These are phyloP conservation scores for Elegia similella DNA, from an alignment of 2,888 invertebrate genomes.

Conservation along the genomic window DNA sequence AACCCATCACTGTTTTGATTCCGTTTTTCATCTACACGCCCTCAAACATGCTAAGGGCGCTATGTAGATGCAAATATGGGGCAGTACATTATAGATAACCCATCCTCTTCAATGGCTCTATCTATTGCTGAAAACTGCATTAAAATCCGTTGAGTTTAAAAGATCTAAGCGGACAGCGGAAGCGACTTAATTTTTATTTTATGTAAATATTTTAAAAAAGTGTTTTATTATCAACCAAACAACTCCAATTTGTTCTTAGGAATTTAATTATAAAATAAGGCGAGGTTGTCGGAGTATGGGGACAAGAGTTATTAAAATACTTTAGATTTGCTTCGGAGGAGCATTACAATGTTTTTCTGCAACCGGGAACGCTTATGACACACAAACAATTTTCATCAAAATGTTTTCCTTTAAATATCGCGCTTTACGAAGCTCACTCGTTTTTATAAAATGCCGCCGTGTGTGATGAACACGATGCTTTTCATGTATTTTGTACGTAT, in stretches of 20 bases:
- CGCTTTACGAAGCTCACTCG: not conserved
- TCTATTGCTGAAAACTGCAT: no score
- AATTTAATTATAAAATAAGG: conserved; percentile 43
- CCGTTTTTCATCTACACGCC: no score
- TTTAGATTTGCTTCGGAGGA: conserved; percentile 42
- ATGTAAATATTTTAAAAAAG: no score
- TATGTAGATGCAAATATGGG: no score
- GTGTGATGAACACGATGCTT: not conserved
- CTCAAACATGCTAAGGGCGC: no score
- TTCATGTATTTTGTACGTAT: not conserved
- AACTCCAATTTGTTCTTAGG: conserved; percentile 30
- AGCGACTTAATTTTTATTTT: no score
- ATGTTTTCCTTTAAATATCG: conserved; percentile 36
- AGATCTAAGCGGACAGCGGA: no score
- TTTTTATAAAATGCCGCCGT: not conserved
- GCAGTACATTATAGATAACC: no score
- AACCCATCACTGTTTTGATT: no score
- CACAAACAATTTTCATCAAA: conserved; percentile 49
- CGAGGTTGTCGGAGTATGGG: conserved; percentile 31
- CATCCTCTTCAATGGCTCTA: no score
- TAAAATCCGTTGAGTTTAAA: no score
- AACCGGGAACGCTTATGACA: conserved; percentile 33
- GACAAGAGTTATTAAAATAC: conserved; percentile 61
- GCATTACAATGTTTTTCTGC: conserved; percentile 30
- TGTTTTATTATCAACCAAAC: not conserved